phyloP scores from a whole-genome alignment of 1,140 invertebrate species.

The Reticulitermes speratus region DNA sequence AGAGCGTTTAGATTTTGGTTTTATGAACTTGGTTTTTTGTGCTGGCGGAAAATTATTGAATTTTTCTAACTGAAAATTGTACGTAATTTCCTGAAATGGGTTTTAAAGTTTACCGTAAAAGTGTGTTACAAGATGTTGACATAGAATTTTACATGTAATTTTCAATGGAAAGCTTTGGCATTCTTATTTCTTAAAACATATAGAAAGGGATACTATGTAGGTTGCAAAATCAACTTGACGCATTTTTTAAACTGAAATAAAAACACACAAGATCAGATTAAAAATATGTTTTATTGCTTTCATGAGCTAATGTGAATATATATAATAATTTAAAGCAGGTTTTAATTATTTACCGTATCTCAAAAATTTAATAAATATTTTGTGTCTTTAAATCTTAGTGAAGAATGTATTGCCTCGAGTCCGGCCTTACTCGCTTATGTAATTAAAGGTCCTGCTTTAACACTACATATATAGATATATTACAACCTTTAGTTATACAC shows the following conservation, averaged over 20 bases:
- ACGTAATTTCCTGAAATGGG: too few species aligned
- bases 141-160: background rate
- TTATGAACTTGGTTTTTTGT: too few species aligned
- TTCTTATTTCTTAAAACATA: too few species aligned
- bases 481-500: constrained; percentile 12
- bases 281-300: constrained; percentile 29
- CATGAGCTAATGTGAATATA: constrained; percentile 28
- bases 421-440: background rate
- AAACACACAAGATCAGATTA: background rate
- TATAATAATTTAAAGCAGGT: constrained; percentile 26
- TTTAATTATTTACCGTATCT: constrained; percentile 20
- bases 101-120: too few species aligned
- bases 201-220: too few species aligned
- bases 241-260: background rate
- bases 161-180: too few species aligned
- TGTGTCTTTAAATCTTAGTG: background rate
- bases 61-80: too few species aligned
- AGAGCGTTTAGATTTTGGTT: too few species aligned
- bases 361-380: constrained; percentile 7
- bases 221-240: too few species aligned
- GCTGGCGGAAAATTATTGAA: too few species aligned
- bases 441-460: background rate
- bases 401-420: background rate
- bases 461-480: background rate
- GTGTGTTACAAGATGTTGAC: too few species aligned